Evolutionary conservation across 2,888 invertebrate genomes (phyloP).

Genomic region (Campoplex nolae): DNA sequence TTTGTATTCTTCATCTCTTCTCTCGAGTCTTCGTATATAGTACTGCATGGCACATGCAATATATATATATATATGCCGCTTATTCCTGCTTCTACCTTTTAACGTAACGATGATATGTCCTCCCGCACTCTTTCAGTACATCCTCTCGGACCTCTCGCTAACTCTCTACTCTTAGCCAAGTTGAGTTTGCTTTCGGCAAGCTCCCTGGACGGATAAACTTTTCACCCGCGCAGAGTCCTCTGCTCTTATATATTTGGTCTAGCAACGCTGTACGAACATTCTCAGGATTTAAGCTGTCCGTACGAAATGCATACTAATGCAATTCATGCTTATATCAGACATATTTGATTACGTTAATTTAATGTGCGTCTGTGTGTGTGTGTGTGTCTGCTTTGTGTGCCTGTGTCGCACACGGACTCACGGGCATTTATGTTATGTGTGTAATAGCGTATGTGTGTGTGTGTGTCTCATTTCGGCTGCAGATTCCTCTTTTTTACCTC

Average conservation of each 20-base stretch:
- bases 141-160: constrained; percentile 58
- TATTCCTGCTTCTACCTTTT: constrained; percentile 35
- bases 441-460: too few species aligned
- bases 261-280: constrained; percentile 28
- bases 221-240: constrained; percentile 7
- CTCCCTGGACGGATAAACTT: constrained; percentile 53
- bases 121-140: constrained; percentile 51
- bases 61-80: background rate
- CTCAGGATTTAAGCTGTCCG: constrained; percentile 33
- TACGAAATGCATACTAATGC: constrained; percentile 19
- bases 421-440: background rate
- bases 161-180: constrained; percentile 59
- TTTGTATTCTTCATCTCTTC: constrained; percentile 31
- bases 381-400: background rate
- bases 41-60: background rate
- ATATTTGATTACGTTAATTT: constrained; percentile 21
- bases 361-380: background rate
- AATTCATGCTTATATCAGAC: constrained; percentile 20
- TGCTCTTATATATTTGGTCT: constrained; percentile 18
- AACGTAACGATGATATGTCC: constrained; percentile 53
- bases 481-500: constrained; percentile 22
- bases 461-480: background rate
- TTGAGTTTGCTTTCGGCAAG: constrained; percentile 55
- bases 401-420: constrained; percentile 11
- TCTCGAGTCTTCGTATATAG: background rate